Conservation (phyloP, 2,797 vertebrate genomes). For the Anisognathus igniventris region DNA sequence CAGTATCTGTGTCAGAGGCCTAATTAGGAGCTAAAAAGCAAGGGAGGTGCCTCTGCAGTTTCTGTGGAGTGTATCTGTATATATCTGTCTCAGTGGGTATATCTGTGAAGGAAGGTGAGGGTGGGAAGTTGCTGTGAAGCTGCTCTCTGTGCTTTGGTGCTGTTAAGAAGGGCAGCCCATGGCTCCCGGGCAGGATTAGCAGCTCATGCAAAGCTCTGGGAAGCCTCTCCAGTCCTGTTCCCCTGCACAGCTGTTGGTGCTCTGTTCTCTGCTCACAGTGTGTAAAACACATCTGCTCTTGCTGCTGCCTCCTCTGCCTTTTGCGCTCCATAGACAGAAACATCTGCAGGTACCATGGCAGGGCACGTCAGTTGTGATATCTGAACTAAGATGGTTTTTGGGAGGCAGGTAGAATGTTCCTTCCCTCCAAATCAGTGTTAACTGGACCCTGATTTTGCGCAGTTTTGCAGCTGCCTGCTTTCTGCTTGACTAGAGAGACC, state of each 20-base stretch:
- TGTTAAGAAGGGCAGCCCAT: not conserved
- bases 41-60: not conserved
- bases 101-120: not conserved
- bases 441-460: not conserved
- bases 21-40: not conserved
- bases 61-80: fast-evolving
- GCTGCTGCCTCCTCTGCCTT: not conserved
- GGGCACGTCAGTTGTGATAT: not conserved
- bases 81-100: fast-evolving
- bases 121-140: not conserved
- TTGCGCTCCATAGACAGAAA: not conserved
- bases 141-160: not conserved
- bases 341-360: not conserved
- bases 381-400: not conserved
- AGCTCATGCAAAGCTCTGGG: not conserved
- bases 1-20: not conserved
- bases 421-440: not conserved
- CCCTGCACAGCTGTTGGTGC: not conserved
- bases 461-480: not conserved
- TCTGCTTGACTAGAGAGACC: not conserved
- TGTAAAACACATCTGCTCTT: not conserved
- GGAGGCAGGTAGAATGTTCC: not conserved
- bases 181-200: not conserved
- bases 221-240: not conserved
- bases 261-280: not conserved